Evolutionary conservation across 2,797 vertebrate species (phyloP).

Genomic region (Psittacula echo): DNA sequence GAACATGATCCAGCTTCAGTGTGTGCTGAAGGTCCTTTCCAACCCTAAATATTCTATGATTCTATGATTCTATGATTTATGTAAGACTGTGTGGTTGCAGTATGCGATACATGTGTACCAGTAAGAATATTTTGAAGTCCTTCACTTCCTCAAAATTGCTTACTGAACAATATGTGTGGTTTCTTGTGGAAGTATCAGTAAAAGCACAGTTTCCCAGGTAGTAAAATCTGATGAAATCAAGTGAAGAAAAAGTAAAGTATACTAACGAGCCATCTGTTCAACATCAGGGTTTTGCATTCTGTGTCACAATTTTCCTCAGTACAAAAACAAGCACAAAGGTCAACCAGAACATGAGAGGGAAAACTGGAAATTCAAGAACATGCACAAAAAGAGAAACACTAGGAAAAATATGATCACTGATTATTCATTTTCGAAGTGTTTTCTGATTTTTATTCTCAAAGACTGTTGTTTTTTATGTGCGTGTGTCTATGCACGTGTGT

Average conservation of each 20-base stretch:
- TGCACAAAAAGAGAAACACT: not conserved
- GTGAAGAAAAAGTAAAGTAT: not conserved
- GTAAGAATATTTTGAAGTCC: not conserved
- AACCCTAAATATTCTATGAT: too few species aligned
- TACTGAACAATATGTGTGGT: not conserved
- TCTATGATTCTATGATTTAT: not conserved
- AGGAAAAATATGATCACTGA: not conserved
- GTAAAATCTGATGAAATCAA: not conserved
- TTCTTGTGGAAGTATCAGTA: not conserved
- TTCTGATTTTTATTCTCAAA: not conserved
- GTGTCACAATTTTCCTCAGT: not conserved
- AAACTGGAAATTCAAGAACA: not conserved
- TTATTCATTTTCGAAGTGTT: not conserved
- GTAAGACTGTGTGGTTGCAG: not conserved
- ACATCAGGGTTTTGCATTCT: not conserved
- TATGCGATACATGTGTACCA: not conserved
- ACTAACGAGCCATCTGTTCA: not conserved
- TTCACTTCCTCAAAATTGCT: not conserved
- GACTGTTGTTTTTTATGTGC: not conserved
- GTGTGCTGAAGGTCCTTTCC: too few species aligned
- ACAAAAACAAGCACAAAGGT: not conserved
- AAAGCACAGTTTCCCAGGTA: not conserved
- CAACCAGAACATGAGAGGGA: not conserved
- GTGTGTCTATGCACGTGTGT: rapidly evolving
- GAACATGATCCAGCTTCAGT: too few species aligned